Evolutionary conservation across 2,888 invertebrate species (phyloP).

Genomic region (Diadegma fenestrale): DNA sequence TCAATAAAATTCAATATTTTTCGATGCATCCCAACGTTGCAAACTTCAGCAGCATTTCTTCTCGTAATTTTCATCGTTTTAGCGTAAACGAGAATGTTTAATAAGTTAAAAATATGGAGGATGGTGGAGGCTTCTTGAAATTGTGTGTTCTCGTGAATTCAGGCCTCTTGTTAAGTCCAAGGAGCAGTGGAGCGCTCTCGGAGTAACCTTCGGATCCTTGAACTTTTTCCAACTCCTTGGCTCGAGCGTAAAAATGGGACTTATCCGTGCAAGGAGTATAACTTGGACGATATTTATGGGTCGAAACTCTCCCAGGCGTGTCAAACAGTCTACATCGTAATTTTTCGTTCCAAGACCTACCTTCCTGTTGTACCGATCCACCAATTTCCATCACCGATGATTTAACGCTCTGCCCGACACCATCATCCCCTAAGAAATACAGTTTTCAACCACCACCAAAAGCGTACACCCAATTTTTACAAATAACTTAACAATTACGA

Average conservation of each 20-base stretch:
- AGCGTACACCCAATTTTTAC: constrained; percentile 6
- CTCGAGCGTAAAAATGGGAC: constrained; percentile 39
- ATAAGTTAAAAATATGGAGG: constrained; percentile 63
- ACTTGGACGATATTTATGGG: constrained; percentile 41
- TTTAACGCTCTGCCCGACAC: constrained; percentile 56
- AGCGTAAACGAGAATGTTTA: constrained; percentile 23
- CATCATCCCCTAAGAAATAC: constrained; percentile 72
- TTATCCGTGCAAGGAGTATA: constrained; percentile 47
- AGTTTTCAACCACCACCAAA: constrained; percentile 71
- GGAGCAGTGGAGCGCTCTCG: constrained; percentile 76
- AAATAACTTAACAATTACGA: not conserved
- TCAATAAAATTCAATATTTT: too few relatives aligned
- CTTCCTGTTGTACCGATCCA: constrained; percentile 59
- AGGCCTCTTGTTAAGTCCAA: constrained; percentile 35
- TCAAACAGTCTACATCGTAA: constrained; percentile 52
- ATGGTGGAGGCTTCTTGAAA: constrained; percentile 41
- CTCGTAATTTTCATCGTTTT: not conserved
- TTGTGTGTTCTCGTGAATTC: constrained; percentile 26
- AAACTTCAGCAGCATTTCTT: too few relatives aligned
- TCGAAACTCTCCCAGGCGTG: constrained; percentile 33
- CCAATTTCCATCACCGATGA: constrained; percentile 52
- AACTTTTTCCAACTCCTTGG: constrained; percentile 59
- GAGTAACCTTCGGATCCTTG: constrained; percentile 64
- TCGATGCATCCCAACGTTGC: too few relatives aligned
- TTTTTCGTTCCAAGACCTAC: constrained; percentile 68